These are phyloP conservation scores for Eidolon helvum DNA, from an alignment of 2,113 vertebrate species.

Conservation along the genomic window DNA sequence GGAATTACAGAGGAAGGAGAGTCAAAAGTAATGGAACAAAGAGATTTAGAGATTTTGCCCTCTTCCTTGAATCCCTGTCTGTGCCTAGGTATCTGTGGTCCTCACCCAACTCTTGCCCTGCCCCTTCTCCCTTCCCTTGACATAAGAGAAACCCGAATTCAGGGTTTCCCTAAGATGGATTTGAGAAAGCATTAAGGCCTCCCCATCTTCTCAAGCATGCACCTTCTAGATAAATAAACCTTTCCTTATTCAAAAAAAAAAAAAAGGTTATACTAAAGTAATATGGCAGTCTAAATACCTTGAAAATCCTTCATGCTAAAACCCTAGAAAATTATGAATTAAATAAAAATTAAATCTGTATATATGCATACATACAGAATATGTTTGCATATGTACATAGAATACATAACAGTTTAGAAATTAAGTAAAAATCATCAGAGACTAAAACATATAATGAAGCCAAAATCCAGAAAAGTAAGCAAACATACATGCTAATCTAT, in stretches of 20 bases:
- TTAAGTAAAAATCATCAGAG: neutral
- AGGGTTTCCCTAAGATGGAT: too few relatives aligned
- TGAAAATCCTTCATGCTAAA: neutral
- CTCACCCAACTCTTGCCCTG: too few relatives aligned
- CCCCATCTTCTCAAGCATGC: too few relatives aligned
- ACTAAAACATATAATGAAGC: neutral
- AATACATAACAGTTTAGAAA: neutral
- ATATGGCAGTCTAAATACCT: neutral
- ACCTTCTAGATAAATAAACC: too few relatives aligned
- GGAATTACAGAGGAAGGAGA: neutral
- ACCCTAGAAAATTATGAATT: neutral
- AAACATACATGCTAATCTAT: neutral
- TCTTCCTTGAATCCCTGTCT: too few relatives aligned
- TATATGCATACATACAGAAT: neutral
- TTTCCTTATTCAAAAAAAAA: too few relatives aligned
- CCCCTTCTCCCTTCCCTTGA: too few relatives aligned
- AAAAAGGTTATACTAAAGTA: neutral
- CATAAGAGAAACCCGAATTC: too few relatives aligned
- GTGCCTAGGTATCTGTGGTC: too few relatives aligned
- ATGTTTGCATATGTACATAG: neutral
- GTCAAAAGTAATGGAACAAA: neutral
- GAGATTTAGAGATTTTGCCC: too few relatives aligned
- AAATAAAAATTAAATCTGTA: neutral
- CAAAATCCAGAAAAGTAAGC: neutral
- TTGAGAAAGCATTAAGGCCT: too few relatives aligned